Base-by-base conservation (phyloP, 2,888 invertebrate species). In the Adineta ricciae region DNA sequence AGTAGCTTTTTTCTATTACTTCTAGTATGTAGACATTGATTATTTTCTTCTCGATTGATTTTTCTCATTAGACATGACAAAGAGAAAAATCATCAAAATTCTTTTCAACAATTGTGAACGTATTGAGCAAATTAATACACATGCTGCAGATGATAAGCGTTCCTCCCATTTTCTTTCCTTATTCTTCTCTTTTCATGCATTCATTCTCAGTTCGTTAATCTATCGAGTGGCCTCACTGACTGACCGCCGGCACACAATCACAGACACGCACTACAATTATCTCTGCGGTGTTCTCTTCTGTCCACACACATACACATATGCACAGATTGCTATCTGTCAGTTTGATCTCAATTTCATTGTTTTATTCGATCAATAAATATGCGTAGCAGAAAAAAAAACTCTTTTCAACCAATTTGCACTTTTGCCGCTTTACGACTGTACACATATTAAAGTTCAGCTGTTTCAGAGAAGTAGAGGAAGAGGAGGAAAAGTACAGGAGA, bases 181-280 rank as follows among this genome's bases (percentile, higher is more conserved):
- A 64, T 64, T 64, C 64, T 64, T 64, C 64, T 64, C 64, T 64
- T 64, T 64, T 64, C 64, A 64, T 64, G 64, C 64, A 64, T 64
- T 64, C 64, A 36, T 64, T 64, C 32, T 64, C 64, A 64, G 32
- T 64, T 64, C 64, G 64, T 64, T 64, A 64, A 64, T 64, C 64
- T 36, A 64, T 64, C 64, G 32, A 64, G 64, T 64, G 64, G 64
- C 5, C 64, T 32, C 32, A 32, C 64, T 64, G 64, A 64, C 64
- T 64, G 64, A 64, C 64, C 64, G 64, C 64, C 32, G 64, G 64
- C 64, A 64, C 64, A 64, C 64, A 64, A 64, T 64, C 64, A 64
- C 64, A 64, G 19, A 52, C 21, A 24, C 32, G 19, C 32, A 64
- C 64, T 64, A 64, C 64, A 64, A 64, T 64, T 64, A 64, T 64